A percentile compares a stretch with the other conserved stretches of the same genome.
Evolutionary conservation across 2,113 vertebrate species (phyloP).

Genomic region (Lanius ludovicianus): DNA sequence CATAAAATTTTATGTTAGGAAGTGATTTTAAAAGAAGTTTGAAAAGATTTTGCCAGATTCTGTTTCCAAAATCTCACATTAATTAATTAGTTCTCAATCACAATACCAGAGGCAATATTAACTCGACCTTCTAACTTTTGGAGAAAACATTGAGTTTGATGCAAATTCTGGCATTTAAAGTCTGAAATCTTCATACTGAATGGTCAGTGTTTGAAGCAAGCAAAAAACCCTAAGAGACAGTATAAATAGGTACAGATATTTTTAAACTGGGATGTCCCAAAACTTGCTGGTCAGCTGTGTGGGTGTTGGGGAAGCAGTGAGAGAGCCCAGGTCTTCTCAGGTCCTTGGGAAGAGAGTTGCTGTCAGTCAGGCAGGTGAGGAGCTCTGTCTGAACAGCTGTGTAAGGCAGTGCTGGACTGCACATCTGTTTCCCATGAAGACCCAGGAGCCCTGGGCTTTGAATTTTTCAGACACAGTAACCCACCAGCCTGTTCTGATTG

Average conservation of each 20-base stretch:
- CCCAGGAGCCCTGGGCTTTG: neutral
- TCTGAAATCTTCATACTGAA: neutral
- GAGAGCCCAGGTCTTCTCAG: neutral
- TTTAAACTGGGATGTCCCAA: neutral
- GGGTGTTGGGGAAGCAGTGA: neutral
- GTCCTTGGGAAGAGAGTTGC: neutral
- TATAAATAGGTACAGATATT: neutral
- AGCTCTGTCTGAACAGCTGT: neutral
- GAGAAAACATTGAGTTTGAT: neutral
- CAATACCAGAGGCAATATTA: neutral
- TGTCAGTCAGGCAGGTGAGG: neutral
- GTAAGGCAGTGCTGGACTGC: neutral
- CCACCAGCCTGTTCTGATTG: neutral
- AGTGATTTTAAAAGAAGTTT: neutral
- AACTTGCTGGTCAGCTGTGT: neutral
- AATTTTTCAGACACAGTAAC: neutral
- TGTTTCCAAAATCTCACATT: neutral
- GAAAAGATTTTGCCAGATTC: neutral
- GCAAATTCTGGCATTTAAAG: neutral
- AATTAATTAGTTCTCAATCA: neutral
- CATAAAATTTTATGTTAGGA: neutral
- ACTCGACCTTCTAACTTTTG: neutral
- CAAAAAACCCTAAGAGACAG: neutral
- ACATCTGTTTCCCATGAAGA: neutral
- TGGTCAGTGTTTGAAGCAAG: neutral